These are phyloP conservation scores for Vidua macroura DNA, from an alignment of 2,113 vertebrate species.

Conservation along the genomic window DNA sequence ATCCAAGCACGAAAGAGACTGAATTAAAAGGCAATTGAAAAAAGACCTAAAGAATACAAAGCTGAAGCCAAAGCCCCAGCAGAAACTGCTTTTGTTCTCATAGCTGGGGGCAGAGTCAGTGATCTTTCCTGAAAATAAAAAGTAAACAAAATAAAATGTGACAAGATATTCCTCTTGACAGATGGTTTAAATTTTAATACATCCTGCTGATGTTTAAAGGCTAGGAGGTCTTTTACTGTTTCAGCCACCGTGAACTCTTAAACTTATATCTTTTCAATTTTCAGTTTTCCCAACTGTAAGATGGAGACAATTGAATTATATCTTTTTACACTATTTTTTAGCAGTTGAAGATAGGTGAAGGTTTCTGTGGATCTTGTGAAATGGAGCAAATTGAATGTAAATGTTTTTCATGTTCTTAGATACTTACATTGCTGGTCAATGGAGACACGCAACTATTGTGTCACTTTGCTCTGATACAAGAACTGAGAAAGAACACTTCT, in stretches of 20 bases:
- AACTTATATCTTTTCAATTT: background rate
- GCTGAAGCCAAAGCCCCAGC: background rate
- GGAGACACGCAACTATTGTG: background rate
- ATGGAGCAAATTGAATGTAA: background rate
- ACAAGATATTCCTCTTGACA: slow-evolving; percentile 5
- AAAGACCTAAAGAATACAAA: background rate
- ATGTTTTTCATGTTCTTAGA: background rate
- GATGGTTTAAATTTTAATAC: slow-evolving; percentile 20
- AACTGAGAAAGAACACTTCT: background rate
- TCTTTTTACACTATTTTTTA: background rate
- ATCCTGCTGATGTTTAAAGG: background rate
- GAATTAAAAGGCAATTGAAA: background rate
- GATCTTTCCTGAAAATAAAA: slow-evolving; percentile 16
- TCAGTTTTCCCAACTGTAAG: background rate
- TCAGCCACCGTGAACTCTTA: background rate
- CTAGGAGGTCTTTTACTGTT: background rate
- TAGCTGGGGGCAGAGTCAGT: background rate
- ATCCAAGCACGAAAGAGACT: background rate
- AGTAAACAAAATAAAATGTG: slow-evolving; percentile 42
- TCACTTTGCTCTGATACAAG: background rate
- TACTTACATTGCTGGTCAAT: background rate
- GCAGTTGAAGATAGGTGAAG: background rate
- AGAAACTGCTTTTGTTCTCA: background rate
- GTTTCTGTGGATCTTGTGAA: background rate
- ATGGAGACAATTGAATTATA: background rate